phyloP scores from a whole-genome alignment of 2,888 invertebrate genomes.

The Papilio gigon region DNA sequence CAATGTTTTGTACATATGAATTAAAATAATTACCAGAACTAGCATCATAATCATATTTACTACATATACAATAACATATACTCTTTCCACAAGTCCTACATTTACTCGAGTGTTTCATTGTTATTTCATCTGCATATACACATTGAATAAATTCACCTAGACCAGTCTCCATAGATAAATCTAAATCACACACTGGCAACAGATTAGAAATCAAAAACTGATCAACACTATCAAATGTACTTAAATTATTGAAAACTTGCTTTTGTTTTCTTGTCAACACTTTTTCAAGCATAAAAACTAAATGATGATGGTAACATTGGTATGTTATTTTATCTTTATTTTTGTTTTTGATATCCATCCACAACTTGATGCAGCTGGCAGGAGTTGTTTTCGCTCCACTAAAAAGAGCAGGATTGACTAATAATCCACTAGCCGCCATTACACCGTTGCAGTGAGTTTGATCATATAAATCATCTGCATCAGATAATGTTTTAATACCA shows the following conservation, averaged over 20 bases:
- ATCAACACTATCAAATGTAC: slow-evolving; percentile 85
- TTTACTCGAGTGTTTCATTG: slow-evolving; percentile 70
- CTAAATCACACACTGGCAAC: slow-evolving; percentile 59
- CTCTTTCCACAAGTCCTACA: slow-evolving; percentile 73
- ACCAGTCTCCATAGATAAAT: slow-evolving; percentile 53
- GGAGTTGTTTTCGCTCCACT: slow-evolving; percentile 88
- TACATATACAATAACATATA: slow-evolving; percentile 67
- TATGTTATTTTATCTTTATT: slow-evolving; percentile 86
- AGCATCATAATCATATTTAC: slow-evolving; percentile 61
- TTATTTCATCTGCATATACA: slow-evolving; percentile 69
- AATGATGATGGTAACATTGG: slow-evolving; percentile 96
- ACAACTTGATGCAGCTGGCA: slow-evolving; percentile 88
- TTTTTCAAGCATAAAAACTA: slow-evolving; percentile 97
- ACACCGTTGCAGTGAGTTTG: slow-evolving; percentile 90
- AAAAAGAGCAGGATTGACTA: slow-evolving; percentile 96
- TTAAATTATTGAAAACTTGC: slow-evolving; percentile 89
- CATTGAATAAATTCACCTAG: slow-evolving; percentile 66
- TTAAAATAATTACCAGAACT: slow-evolving; percentile 68
- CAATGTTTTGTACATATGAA: slow-evolving; percentile 61
- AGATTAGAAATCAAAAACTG: slow-evolving; percentile 86
- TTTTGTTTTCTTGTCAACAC: slow-evolving; percentile 87
- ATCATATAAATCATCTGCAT: slow-evolving; percentile 86
- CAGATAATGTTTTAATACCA: slow-evolving; percentile 88
- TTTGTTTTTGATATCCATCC: slow-evolving; percentile 87
- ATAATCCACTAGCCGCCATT: slow-evolving; percentile 95